Conservation (phyloP, 1,140 invertebrate genomes). For the Drosophila rhopaloa region DNA sequence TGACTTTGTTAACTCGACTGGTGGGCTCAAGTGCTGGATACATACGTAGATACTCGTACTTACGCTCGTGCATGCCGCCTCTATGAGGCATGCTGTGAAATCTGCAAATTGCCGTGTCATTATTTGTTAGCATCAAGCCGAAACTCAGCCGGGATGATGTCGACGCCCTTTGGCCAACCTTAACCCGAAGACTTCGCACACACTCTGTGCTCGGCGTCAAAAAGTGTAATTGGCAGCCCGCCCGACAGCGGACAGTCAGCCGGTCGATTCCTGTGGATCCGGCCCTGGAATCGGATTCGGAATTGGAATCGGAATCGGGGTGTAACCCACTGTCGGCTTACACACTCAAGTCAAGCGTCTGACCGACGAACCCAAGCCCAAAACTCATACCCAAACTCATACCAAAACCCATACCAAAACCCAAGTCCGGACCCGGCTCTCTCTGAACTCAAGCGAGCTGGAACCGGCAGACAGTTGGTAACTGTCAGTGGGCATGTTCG, state of each 20-base stretch:
- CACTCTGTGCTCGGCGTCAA: conserved; percentile 56
- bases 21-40: conserved; percentile 51
- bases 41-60: conserved; percentile 46
- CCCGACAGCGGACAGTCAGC: conserved; percentile 14
- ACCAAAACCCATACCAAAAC: too few relatives aligned
- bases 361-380: neutral
- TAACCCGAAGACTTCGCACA: conserved; percentile 9
- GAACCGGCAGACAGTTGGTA: conserved; percentile 70
- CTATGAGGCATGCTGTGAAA: conserved; percentile 76
- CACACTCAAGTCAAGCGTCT: conserved; percentile 57
- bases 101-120: conserved; percentile 85
- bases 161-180: conserved; percentile 35
- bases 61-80: conserved; percentile 22
- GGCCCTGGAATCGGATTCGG: conserved; percentile 18
- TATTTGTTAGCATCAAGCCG: conserved; percentile 84
- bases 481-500: conserved; percentile 81
- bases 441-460: conserved; percentile 38
- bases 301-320: conserved; percentile 21
- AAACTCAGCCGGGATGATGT: conserved; percentile 43
- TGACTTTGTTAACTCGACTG: conserved; percentile 76
- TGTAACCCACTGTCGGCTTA: conserved; percentile 70
- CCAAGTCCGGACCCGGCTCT: too few relatives aligned
- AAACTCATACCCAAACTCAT: too few relatives aligned
- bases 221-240: conserved; percentile 79
- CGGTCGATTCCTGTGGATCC: conserved; percentile 23